Base-by-base conservation (phyloP, 2,888 invertebrate species). In the Pachymerium ferrugineum region DNA sequence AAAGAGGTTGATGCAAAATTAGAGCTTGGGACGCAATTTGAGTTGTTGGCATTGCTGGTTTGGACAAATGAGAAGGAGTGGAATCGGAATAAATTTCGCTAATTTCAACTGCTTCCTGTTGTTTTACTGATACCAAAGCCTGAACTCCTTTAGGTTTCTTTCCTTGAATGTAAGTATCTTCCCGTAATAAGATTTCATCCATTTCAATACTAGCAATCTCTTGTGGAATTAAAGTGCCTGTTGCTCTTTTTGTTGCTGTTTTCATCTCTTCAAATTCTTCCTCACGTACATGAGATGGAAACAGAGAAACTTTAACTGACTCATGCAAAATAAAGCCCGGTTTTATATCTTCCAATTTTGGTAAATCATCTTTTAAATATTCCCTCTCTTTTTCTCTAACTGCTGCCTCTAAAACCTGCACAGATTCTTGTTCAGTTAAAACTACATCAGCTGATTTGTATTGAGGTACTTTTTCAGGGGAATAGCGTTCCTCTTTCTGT, bases 381-480 rank as follows among this genome's bases (percentile, higher is more conserved):
- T 68, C 73, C 5, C 10, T 68, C 33, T 22, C 25, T 10, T 31
- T 35, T 14, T 73, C 73, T 10, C n/a, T 22, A 22, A 88, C 81
- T 78, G 89, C 89, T 4, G 87, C 86, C 28, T 87, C 83, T 70
- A 85, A 87, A 70, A 89, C 86, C 30, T 86, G 83, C 33, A 93
- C 77, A 77, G 88, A 84, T 80, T 88, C 85, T 19, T 81, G 79
- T 68, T 86, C 76, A 38, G 30, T 3, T 14, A 72, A 30, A 1
- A 30, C 5, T 3, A 31, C 10, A 10, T 28, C 12, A 0, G 47
- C 72, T 28, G n/a, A 47, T 16, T 29, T n/a, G n/a, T 30, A 28
- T 22, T 38, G 33, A 3, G 71, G 71, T 33, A 12, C 30, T 29
- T 2, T 33, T 69, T 69, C 69, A 12, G 69, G 69, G 10, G 69